Evolutionary conservation across 30 jellyfish, hydroid and myxozoan species (phyloP), one percentile per base, ranked within the genome.

Genomic region (Chironex yamaguchii): DNA sequence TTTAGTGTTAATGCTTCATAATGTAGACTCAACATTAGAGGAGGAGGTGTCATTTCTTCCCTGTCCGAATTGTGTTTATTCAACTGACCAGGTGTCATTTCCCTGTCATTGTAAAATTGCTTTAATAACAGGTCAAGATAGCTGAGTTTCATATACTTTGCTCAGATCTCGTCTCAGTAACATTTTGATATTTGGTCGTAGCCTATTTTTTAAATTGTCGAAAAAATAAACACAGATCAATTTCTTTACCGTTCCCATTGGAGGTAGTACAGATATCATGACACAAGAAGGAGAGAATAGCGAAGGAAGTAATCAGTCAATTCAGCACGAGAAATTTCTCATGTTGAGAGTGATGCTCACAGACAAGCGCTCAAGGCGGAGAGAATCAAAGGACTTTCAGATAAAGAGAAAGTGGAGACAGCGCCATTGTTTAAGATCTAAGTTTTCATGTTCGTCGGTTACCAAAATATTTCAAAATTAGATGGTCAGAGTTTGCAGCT

Each of bases 401-500:
- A 4, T 34, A 24, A 24, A 20, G 71, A 71, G 25, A 71, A 71
- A 25, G 42, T 71, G n/a, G 76, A 71, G 25, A 34, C 85, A 3
- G 72, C 49, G 36, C 85, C 76, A 32, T 75, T 29, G 58, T 63
- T 1, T 49, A 49, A 75, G 78, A 14, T 4, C 23, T 34, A 25
- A 27, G 78, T 2, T 27, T 75, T 4, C 26, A 32, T 1, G 3
- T 50, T 34, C 53, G 53, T 12, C 77, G 78, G 0, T 75, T 75
- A 1, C 87, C 79, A 22, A 75, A 50, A 50, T 50, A 42, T 23
- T 75, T 75, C 58, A 32, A 75, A 75, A 51, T 75, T 2, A 75
- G 87, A 52, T 52, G 87, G 78, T 21, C 87, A 75, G 53, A 75
- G 36, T 75, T 75, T 29, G n/a, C 79, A 50, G 79, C 87, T 42